Percentiles rank a stretch among this genome's conserved stretches.
Evolutionary conservation across 1,140 invertebrate species (phyloP).

Genomic region (Diorhabda sublineata): DNA sequence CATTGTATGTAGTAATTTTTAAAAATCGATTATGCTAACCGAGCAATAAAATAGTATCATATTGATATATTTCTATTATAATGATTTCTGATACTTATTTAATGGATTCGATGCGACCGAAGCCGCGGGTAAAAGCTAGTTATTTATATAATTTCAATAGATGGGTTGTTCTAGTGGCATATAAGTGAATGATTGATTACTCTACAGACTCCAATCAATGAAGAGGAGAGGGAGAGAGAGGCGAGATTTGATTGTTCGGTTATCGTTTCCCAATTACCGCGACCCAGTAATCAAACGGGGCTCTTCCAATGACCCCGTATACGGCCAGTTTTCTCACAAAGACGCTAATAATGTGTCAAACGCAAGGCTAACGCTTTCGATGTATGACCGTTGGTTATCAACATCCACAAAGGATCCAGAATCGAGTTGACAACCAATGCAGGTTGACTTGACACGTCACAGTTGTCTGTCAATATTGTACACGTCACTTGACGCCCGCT

Average conservation of each 20-base stretch:
- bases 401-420: not conserved
- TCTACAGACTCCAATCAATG: not conserved
- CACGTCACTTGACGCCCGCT: constrained; percentile 23
- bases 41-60: no score
- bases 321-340: not conserved
- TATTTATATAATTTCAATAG: no score
- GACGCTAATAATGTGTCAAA: constrained; percentile 24
- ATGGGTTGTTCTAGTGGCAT: not conserved
- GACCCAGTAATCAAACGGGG: constrained; percentile 1
- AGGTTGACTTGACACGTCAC: constrained; percentile 24
- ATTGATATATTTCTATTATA: no score
- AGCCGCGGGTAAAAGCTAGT: no score
- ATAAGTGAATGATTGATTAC: constrained; percentile 2
- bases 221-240: not conserved
- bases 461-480: constrained; percentile 22
- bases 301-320: constrained; percentile 4
- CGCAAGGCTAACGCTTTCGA: constrained; percentile 23
- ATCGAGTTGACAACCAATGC: constrained; percentile 20
- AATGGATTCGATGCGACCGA: no score
- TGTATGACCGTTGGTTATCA: constrained; percentile 22
- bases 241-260: not conserved
- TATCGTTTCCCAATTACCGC: constrained; percentile 48
- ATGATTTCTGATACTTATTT: no score
- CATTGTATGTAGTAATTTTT: no score
- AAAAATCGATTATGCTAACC: no score